Evolutionary conservation across 2,113 vertebrate species (phyloP).

Genomic region (Malurus cyaneus): DNA sequence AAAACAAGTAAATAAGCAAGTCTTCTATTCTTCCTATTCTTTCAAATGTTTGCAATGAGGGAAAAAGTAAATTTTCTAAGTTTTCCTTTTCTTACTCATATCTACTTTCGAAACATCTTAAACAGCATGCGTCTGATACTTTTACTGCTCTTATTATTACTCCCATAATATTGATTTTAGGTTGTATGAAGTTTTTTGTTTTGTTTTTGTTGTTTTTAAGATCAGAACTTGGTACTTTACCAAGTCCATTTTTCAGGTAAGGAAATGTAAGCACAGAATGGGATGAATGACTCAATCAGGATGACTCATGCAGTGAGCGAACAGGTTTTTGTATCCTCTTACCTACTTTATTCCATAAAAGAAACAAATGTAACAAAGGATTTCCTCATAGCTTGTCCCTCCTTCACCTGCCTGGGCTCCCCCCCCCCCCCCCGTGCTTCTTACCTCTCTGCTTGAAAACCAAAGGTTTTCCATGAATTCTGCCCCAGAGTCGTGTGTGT

Average conservation of each 20-base stretch:
- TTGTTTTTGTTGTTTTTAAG: not conserved
- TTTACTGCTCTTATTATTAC: not conserved
- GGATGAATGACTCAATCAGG: not conserved
- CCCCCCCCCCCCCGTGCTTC: accelerated
- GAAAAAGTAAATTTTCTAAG: not conserved
- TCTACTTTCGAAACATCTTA: not conserved
- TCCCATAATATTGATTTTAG: not conserved
- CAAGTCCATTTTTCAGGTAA: not conserved
- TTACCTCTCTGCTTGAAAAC: not conserved
- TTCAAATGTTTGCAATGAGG: not conserved
- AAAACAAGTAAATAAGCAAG: not conserved
- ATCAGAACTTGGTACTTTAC: not conserved
- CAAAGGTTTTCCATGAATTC: not conserved
- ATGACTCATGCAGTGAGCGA: not conserved
- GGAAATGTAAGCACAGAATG: not conserved
- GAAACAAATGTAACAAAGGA: not conserved
- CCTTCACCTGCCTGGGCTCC: not conserved
- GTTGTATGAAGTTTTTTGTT: not conserved
- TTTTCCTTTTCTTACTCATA: not conserved
- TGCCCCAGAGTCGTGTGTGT: accelerated
- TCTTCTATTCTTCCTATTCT: not conserved
- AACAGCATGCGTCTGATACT: not conserved
- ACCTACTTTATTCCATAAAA: not conserved
- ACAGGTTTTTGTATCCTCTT: not conserved
- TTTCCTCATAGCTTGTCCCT: not conserved